Evolutionary conservation across 64 coral and sea anemone genomes (phyloP).

Genomic region (Pachyseris speciosa): DNA sequence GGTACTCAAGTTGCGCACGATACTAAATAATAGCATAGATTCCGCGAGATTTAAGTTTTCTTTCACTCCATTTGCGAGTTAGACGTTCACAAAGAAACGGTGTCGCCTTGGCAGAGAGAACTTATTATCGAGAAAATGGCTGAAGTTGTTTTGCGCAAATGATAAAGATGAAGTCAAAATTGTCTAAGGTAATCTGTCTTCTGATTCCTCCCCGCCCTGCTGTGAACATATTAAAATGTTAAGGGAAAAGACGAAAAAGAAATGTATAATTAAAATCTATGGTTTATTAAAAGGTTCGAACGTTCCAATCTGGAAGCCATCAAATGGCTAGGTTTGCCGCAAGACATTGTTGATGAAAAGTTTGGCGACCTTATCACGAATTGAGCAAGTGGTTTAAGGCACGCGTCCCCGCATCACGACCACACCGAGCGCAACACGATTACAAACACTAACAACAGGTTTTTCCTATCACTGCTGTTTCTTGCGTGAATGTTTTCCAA

Average conservation of each 20-base stretch:
- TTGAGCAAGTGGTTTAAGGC: slow-evolving; percentile 11
- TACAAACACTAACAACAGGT: background rate
- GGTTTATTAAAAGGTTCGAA: background rate
- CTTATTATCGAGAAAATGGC: no score
- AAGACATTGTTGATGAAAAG: slow-evolving; percentile 34
- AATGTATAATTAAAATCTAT: background rate
- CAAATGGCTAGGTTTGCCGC: background rate
- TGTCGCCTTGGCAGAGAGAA: background rate
- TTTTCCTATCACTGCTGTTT: background rate
- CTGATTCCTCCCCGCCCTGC: background rate
- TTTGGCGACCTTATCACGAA: slow-evolving; percentile 13
- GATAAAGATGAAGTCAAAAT: background rate
- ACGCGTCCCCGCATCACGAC: background rate
- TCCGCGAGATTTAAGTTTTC: background rate
- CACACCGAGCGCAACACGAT: background rate
- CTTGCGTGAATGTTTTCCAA: slow-evolving; percentile 12
- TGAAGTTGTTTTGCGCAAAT: background rate
- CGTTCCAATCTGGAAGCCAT: background rate
- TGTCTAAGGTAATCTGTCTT: background rate
- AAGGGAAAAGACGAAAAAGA: background rate
- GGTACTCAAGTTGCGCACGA: background rate
- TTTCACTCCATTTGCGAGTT: background rate
- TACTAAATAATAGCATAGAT: background rate
- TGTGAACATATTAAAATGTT: background rate
- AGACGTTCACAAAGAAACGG: background rate